A percentile compares a stretch with the other conserved stretches of the same genome.
Evolutionary conservation across 2,888 invertebrate genomes (phyloP).

Genomic region (Ectropis crepuscularia): DNA sequence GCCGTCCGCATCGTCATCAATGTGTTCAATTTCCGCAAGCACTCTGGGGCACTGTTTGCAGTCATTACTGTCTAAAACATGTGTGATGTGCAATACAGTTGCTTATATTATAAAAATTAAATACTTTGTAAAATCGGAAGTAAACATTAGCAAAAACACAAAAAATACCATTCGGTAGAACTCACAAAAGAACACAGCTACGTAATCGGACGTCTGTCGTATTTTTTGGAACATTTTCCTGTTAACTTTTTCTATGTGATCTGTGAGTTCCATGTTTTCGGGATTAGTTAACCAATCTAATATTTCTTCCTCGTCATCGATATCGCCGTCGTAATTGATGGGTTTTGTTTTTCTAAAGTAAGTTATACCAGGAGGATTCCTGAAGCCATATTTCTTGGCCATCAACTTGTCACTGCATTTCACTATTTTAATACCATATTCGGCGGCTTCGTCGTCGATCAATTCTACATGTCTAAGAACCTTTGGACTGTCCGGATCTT

Average conservation of each 20-base stretch:
- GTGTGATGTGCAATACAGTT: conserved; percentile 77
- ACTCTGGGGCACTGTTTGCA: conserved; percentile 97
- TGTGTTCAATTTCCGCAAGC: conserved; percentile 94
- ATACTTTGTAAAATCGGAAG: conserved; percentile 2
- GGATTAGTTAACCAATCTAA: conserved; percentile 97
- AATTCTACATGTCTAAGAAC: conserved; percentile 94
- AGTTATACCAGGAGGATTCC: conserved; percentile 95
- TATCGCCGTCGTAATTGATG: conserved; percentile 96
- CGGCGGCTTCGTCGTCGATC: conserved; percentile 95
- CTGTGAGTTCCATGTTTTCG: conserved; percentile 96
- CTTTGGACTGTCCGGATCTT: conserved; percentile 91
- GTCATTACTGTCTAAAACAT: conserved; percentile 95
- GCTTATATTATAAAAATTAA: conserved; percentile 50
- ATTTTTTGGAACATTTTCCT: conserved; percentile 97
- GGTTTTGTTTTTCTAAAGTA: conserved; percentile 95
- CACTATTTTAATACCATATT: conserved; percentile 95
- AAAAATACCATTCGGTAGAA: conserved; percentile 50
- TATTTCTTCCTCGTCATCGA: conserved; percentile 95
- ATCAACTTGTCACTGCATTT: conserved; percentile 94
- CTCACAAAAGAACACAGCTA: conserved; percentile 97
- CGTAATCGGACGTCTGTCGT: conserved; percentile 93
- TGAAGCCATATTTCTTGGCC: conserved; percentile 96
- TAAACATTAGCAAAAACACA: background rate
- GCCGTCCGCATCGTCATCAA: conserved; percentile 96
- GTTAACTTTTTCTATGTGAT: conserved; percentile 96